Conservation (phyloP, 1,140 invertebrate genomes). For the Tachypleus tridentatus region DNA sequence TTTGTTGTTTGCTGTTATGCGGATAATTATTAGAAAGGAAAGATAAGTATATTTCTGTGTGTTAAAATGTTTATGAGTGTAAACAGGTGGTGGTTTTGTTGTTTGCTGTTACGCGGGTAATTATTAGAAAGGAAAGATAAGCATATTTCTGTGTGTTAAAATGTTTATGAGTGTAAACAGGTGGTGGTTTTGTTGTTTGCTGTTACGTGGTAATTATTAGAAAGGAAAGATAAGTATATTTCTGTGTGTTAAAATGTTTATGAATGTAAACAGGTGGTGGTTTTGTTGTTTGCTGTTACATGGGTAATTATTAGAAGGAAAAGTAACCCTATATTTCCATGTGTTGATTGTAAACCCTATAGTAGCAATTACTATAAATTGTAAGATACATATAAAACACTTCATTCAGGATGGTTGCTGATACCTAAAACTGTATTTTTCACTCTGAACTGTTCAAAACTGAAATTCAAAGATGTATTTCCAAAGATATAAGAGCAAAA, state of each 20-base stretch:
- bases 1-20: too few relatives aligned
- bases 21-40: too few relatives aligned
- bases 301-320: slow-evolving; percentile 17
- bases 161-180: background rate
- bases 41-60: too few relatives aligned
- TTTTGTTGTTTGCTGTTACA: slow-evolving; percentile 13
- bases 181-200: slow-evolving; percentile 13
- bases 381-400: too few relatives aligned
- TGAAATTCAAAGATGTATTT: too few relatives aligned
- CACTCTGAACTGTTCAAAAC: too few relatives aligned
- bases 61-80: too few relatives aligned
- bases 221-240: slow-evolving; percentile 14
- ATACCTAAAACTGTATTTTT: too few relatives aligned
- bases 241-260: slow-evolving; percentile 1
- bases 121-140: slow-evolving; percentile 19
- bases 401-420: too few relatives aligned
- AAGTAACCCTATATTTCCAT: slow-evolving; percentile 9
- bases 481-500: too few relatives aligned
- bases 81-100: slow-evolving; percentile 7
- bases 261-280: slow-evolving; percentile 2
- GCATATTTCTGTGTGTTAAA: slow-evolving; percentile 5
- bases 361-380: too few relatives aligned
- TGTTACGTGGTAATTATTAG: slow-evolving; percentile 16
- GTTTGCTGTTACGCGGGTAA: slow-evolving; percentile 18
- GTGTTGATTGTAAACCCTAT: too few relatives aligned